Conservation (phyloP, 53 echinoderm and acorn worm species). For the Pentamera pediparva region DNA sequence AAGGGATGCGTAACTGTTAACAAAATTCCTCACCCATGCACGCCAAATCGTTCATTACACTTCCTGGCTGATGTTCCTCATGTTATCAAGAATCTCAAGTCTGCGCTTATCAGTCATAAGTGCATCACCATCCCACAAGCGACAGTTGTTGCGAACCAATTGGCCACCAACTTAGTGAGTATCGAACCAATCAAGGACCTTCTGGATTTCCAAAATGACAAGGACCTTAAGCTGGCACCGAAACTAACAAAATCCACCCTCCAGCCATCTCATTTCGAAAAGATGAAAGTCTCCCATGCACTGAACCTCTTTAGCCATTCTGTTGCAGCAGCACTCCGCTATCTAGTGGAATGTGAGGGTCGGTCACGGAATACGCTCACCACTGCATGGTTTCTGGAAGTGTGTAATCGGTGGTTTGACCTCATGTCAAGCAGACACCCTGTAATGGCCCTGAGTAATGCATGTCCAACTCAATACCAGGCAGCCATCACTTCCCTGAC, state of each 20-base stretch:
- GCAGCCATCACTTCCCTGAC: constrained; percentile 23
- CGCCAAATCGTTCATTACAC: not conserved
- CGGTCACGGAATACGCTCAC: not conserved
- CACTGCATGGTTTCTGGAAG: constrained; percentile 55
- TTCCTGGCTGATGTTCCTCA: constrained; percentile 28
- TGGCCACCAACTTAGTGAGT: no score
- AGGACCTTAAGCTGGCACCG: constrained; percentile 54
- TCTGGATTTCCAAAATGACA: constrained; percentile 40
- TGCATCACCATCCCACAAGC: no score
- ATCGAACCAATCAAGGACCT: constrained; percentile 44
- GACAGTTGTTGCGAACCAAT: no score
- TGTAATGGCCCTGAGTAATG: constrained; percentile 51
- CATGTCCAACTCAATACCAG: constrained; percentile 33
- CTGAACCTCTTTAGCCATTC: constrained; percentile 44
- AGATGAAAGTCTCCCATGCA: constrained; percentile 66
- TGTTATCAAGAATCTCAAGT: constrained; percentile 54
- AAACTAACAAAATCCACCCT: constrained; percentile 33
- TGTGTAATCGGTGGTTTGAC: constrained; percentile 51
- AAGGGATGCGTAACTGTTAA: not conserved
- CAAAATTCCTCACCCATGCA: constrained; percentile 5
- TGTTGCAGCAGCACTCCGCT: constrained; percentile 30
- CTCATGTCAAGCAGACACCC: constrained; percentile 58
- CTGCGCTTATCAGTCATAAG: no score
- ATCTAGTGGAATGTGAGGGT: constrained; percentile 43
- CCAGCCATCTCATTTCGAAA: constrained; percentile 58